Evolutionary conservation across 2,888 invertebrate genomes (phyloP).

Genomic region (Drosophila yooni): DNA sequence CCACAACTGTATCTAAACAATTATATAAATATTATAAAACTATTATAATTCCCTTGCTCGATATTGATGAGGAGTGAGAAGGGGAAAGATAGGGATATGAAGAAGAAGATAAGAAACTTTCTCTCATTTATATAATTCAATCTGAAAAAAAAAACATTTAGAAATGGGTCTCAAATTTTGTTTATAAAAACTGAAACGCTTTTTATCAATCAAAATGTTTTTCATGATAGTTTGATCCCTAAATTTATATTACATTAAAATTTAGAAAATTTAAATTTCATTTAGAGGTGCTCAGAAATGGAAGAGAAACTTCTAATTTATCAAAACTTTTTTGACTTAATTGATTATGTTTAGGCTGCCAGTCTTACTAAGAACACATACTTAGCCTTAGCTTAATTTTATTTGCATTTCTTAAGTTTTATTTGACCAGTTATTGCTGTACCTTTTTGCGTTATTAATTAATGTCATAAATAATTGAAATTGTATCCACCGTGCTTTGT

Average conservation of each 20-base stretch:
- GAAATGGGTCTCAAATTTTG: neutral
- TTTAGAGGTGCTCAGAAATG: neutral
- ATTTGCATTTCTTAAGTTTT: neutral
- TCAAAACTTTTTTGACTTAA: neutral
- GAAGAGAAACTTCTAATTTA: neutral
- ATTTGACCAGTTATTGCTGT: neutral
- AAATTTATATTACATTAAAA: no score
- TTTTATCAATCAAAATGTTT: neutral
- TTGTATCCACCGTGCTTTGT: slow-evolving; percentile 1
- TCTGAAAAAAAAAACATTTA: neutral
- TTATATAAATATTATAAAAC: no score
- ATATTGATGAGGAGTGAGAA: neutral
- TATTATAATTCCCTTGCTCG: neutral
- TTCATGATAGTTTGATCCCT: neutral
- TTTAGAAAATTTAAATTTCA: no score
- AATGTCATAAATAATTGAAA: slow-evolving; percentile 1
- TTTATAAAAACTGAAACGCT: neutral
- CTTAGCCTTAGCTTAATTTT: neutral
- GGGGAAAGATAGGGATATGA: no score
- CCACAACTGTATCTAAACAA: neutral
- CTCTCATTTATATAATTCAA: neutral
- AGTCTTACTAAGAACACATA: neutral
- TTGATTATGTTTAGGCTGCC: neutral
- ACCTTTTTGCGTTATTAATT: neutral
- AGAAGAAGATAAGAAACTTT: no score